Conservation (phyloP, 2,797 vertebrate genomes). For the Taeniopygia guttata region DNA sequence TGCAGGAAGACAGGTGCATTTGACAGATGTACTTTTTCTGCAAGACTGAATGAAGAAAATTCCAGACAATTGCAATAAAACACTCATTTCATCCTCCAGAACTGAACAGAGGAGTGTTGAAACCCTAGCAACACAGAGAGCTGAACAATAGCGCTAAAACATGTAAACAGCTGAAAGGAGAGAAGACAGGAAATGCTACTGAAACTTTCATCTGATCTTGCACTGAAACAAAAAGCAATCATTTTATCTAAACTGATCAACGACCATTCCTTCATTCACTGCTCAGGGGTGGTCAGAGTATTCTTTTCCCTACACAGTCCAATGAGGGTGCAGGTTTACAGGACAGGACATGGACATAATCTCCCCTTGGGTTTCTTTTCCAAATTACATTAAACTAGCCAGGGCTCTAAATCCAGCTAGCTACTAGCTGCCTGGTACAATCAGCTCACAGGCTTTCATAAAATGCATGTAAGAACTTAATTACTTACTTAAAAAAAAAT, state of each 20-base stretch:
- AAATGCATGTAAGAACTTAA: neutral
- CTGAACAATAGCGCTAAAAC: neutral
- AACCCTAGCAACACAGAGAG: neutral
- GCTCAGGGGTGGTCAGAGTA: accelerated
- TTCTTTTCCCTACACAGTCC: accelerated
- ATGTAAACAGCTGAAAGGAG: neutral
- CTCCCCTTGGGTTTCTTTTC: neutral
- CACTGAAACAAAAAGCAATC: neutral
- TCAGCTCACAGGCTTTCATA: neutral
- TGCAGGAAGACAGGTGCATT: neutral
- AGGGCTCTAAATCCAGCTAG: neutral
- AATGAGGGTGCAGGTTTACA: accelerated
- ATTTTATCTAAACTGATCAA: neutral
- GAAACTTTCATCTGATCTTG: neutral
- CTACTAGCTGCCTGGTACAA: neutral
- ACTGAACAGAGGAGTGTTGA: neutral
- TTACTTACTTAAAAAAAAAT: neutral
- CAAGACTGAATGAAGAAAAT: slow-evolving; percentile 25
- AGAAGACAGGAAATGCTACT: neutral
- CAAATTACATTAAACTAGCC: neutral
- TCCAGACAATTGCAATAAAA: slow-evolving; percentile 1
- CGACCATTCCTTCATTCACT: neutral
- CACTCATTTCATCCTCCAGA: neutral
- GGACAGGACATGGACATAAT: neutral
- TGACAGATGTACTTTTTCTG: slow-evolving; percentile 16